Conservation (phyloP, 37 sponge, comb jelly and placozoan genomes). For the Axinella damicornis region DNA sequence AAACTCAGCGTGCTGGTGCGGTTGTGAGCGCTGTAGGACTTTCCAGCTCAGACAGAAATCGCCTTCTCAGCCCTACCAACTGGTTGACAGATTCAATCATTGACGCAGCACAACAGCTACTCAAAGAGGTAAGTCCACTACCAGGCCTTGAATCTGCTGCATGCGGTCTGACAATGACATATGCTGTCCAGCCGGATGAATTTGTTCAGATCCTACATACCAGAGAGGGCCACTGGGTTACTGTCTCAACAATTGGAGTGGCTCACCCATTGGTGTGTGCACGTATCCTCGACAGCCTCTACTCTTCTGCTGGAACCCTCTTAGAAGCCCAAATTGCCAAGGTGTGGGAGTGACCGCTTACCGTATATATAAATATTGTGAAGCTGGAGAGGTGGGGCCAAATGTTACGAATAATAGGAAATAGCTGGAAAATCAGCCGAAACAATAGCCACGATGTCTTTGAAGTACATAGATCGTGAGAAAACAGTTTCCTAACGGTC, state of each 20-base stretch:
- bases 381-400: no score
- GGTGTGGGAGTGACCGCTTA: no score
- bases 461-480: no score
- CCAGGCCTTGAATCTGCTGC: conserved; percentile 38
- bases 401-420: no score
- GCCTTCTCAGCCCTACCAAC: neutral
- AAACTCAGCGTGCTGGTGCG: no score
- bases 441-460: no score
- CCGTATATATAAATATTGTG: no score
- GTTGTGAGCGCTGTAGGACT: no score
- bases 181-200: conserved; percentile 11
- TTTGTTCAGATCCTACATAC: conserved; percentile 41
- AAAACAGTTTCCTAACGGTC: no score
- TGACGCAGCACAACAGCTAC: conserved; percentile 41
- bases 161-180: conserved; percentile 29
- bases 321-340: neutral
- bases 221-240: conserved; percentile 33
- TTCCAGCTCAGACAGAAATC: neutral
- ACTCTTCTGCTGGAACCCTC: neutral
- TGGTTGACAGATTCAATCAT: conserved; percentile 41
- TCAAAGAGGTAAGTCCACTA: neutral
- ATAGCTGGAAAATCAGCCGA: no score
- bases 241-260: conserved; percentile 39
- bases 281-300: conserved; percentile 24
- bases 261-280: conserved; percentile 16